phyloP scores from a whole-genome alignment of 2,888 invertebrate genomes.

The Heliconius ethilla region DNA sequence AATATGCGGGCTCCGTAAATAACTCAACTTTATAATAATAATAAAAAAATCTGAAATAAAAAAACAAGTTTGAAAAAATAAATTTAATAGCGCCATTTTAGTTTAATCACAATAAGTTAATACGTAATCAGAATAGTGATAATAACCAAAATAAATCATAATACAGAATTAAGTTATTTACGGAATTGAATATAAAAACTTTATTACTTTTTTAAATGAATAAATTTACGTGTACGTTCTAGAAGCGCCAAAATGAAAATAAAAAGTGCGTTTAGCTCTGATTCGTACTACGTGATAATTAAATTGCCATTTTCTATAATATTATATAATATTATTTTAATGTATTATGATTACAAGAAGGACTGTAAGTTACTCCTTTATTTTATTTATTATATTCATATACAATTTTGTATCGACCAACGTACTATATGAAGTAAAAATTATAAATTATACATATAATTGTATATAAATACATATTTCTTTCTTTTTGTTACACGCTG shows the following conservation, averaged over 20 bases:
- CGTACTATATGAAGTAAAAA: neutral
- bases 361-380: conserved; percentile 5
- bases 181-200: neutral
- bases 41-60: neutral
- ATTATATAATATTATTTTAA: conserved; percentile 11
- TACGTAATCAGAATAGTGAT: neutral
- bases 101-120: neutral
- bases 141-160: neutral
- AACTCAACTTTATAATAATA: conserved; percentile 7
- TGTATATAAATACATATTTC: neutral
- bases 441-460: neutral
- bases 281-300: conserved; percentile 59
- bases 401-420: neutral
- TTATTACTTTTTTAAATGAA: conserved; percentile 4
- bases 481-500: neutral
- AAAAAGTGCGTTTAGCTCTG: conserved; percentile 63
- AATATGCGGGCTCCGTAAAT: conserved; percentile 32
- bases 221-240: conserved; percentile 51
- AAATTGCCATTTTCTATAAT: conserved; percentile 38
- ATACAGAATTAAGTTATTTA: neutral
- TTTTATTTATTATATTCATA: conserved; percentile 4
- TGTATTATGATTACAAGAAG: conserved; percentile 12
- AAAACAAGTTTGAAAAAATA: neutral
- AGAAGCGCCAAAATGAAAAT: conserved; percentile 64
- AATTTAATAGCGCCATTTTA: neutral